Base-by-base conservation (phyloP, 2,888 invertebrate genomes). In the Crocallis elinguaria region DNA sequence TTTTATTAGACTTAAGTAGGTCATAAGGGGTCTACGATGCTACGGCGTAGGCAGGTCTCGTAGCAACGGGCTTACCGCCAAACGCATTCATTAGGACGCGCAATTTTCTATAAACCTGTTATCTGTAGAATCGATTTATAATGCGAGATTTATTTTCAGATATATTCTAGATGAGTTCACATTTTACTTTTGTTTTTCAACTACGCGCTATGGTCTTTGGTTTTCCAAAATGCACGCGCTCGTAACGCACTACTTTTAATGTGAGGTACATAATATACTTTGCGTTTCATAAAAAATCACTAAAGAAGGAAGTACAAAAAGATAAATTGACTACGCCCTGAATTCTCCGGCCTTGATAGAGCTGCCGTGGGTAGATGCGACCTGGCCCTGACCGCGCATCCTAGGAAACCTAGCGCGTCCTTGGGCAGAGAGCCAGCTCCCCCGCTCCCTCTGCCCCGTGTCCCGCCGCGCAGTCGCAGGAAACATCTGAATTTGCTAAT, bases 401-500 rank as follows among this genome's bases (percentile, higher is more conserved):
- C 84, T 85, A 86, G 87, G 84, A 69, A 77, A 72, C 77, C 84
- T 86, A 83, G 79, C 13, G 69, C 66, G 86, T 83, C 88, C 88
- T 85, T 84, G 89, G 88, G 87, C 86, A 62, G 29, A 25, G 51
- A 80, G 87, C 89, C 87, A 88, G 69, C 67, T 25, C 58, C 67
- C 52, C 65, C 56, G 60, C 61, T 50, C 57, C 54, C 48, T 39
- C 54, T 41, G 49, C 21, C 43, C 44, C 56, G 27, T 25, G 33
- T 36, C 58, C 68, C 67, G 67, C 55, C 57, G 71, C 71, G 72
- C 70, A 64, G 53, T 58, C 54, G 60, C 78, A 80, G 84, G 79
- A 86, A 86, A 77, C 61, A 67, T 69, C 77, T 69, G 82, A 86
- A 84, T 79, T 55, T 77, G 71, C 72, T 75, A 77, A 83, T 82